Evolutionary conservation across 2,888 invertebrate species (phyloP), one percentile per base, ranked within the genome.

Genomic region (Amphipyra tragopoginis): DNA sequence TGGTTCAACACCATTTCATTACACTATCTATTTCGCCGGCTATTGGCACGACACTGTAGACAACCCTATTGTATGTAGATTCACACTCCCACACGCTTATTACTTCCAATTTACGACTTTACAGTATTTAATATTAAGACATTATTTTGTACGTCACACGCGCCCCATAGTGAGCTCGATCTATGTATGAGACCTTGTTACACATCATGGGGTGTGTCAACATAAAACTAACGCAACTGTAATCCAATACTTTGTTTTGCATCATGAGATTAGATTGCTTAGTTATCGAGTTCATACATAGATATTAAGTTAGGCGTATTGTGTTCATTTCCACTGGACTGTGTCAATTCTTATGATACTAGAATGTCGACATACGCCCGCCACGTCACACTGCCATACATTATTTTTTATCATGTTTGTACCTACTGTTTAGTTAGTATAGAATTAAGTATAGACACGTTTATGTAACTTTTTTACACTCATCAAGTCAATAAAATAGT

Each of bases 341-440:
- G 96, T 95, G 96, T 96, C 96, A 95, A 95, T 96, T 96, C 96
- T 96, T 95, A 92, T 95, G 87, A 90, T 94, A 92, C 95, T 95
- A 96, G 96, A 96, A 96, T 96, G 89, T 95, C 90, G 94, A 95
- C 95, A 96, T 96, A 94, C 87, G 94, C 88, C 94, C 93, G 87
- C 90, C 92, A 90, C 90, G 80, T 88, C 88, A 84, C 90, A 93
- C 93, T 93, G 92, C 92, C 92, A 90, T 88, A 83, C 43, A 56
- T 57, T 49, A 36, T 63, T 84, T 83, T 83, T 84, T 83, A 84
- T 79, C 79, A 77, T 82, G 75, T 85, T 83, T 84, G 75, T 88
- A 87, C 75, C 76, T 83, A 82, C 61, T 71, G 78, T 65, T 79
- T 79, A 81, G 73, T 79, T 80, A 72, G 67, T 72, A 68, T 80